These are phyloP conservation scores for Thunnus albacares DNA, from an alignment of 2,797 vertebrate genomes.

Conservation along the genomic window DNA sequence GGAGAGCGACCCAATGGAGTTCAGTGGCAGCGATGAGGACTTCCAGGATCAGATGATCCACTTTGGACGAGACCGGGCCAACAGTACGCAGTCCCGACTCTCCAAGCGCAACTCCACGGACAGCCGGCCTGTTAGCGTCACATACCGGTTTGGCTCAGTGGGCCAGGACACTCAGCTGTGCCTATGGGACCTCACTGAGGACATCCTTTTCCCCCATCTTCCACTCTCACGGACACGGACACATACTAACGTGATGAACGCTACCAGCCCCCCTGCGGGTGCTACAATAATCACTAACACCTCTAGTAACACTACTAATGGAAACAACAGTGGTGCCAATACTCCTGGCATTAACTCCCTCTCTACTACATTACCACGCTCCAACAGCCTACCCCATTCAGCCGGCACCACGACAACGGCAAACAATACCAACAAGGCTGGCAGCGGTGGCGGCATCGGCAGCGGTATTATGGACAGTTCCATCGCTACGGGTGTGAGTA, in stretches of 20 bases:
- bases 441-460: conserved; percentile 64
- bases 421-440: conserved; percentile 91
- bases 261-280: conserved; percentile 90
- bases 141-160: conserved; percentile 96
- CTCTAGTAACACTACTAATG: conserved; percentile 88
- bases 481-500: conserved; percentile 94
- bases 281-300: conserved; percentile 87
- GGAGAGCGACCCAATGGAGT: conserved; percentile 95
- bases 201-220: conserved; percentile 97
- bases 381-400: conserved; percentile 97
- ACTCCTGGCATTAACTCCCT: conserved; percentile 89
- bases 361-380: conserved; percentile 92
- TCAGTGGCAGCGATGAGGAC: conserved; percentile 98
- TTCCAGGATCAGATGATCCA: conserved; percentile 95
- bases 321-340: conserved; percentile 87
- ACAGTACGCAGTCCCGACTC: conserved; percentile 95
- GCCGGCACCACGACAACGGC: conserved; percentile 86
- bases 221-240: conserved; percentile 96
- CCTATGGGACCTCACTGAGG: conserved; percentile 98
- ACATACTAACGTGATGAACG: conserved; percentile 98
- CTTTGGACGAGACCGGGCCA: conserved; percentile 91
- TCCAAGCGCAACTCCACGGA: conserved; percentile 98
- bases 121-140: conserved; percentile 95
- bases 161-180: conserved; percentile 98
- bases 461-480: conserved; percentile 89